Evolutionary conservation across 2,113 vertebrate genomes (phyloP), one percentile per base, ranked within the genome.

Genomic region (Silurus asotus): DNA sequence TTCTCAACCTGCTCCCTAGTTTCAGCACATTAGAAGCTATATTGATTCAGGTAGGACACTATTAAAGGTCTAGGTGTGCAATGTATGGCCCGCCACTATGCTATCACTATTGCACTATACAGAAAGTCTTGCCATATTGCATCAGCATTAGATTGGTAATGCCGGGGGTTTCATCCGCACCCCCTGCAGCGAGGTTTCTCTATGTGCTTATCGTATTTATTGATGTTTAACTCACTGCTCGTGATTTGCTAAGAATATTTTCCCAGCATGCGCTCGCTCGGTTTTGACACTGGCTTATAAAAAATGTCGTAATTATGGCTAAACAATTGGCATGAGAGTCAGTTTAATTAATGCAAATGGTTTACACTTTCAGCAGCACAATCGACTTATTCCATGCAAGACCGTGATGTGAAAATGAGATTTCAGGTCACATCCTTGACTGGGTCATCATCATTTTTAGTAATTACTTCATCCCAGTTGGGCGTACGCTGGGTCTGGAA

Each of bases 141-240:
- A 65, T 67, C 53, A 17, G 74, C 59, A 9, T 76, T 37, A 48
- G 45, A 84, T n/a, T 6, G 2, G 10, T 56, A 78, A 78, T 17
- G 53, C 56, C 6, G 5, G 20, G 5, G 20, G 11, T 72, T 75
- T 10, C 65, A 7, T 51, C 49, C 51, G 6, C 25, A 72, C 28
- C 51, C 25, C 19, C 56, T 79, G 56, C 6, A 37, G 77, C 8
- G 56, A 20, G 28, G 17, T 49, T 37, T 61, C 69, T 75, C 28
- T 19, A 75, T 17, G 56, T 61, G 55, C 53, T 20, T 23, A 11
- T 79, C 19, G 17, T 64, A n/a, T 48, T 17, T 65, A 49, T 77
- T 53, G 72, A 77, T 65, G 48, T 19, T 77, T 72, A 75, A 75
- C 48, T 58, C 25, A 19, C 76, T 58, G 76, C 76, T 56, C 75